Evolutionary conservation across 2,113 vertebrate species (phyloP), one percentile per base, ranked within the genome.

Genomic region (Burhinus oedicnemus): DNA sequence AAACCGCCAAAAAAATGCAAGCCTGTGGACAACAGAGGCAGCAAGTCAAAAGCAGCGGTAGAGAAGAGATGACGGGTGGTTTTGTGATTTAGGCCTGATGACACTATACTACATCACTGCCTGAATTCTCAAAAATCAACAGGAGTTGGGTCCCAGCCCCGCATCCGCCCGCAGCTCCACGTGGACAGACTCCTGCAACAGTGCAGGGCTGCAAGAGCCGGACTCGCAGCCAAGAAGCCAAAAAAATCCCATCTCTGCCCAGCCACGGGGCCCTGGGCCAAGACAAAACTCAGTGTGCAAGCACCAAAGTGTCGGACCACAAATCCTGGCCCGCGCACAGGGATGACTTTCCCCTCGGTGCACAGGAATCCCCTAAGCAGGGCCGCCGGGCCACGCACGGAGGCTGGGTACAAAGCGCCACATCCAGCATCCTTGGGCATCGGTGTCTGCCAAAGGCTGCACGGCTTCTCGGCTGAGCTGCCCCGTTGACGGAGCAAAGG

Each of bases 301-400:
- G 57, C 1, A 0, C 44, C 16, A 1, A 42, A 61, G 57, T 40
- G 54, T 47, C n/a, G 2, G 74, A 32, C 40, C 42, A 66, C 34
- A 36, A 57, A 2, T 13, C 58, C 66, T 5, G 19, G 17, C 49
- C 58, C n/a, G 0, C 3, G 58, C 17, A 15, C 21, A 54, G 79
- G 54, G 44, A 2, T 25, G 62, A 23, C 1, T 45, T 49, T 6
- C 25, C n/a, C 34, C 26, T 64, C 1, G 1, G 34, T 4, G 49
- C 38, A 21, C 15, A 21, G 47, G 54, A 64, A 76, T 49, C n/a
- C 6, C 55, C 57, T 8, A 25, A 26, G 11, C 44, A 30, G 58
- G 13, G 62, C 20, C 17, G 36, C 13, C 44, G 3, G 1, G 70
- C 26, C 17, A 52, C 0, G 0, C 7, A 20, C 0, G 3, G 74